phyloP scores from a whole-genome alignment of 2,113 vertebrate species.

The Sceloporus undulatus region DNA sequence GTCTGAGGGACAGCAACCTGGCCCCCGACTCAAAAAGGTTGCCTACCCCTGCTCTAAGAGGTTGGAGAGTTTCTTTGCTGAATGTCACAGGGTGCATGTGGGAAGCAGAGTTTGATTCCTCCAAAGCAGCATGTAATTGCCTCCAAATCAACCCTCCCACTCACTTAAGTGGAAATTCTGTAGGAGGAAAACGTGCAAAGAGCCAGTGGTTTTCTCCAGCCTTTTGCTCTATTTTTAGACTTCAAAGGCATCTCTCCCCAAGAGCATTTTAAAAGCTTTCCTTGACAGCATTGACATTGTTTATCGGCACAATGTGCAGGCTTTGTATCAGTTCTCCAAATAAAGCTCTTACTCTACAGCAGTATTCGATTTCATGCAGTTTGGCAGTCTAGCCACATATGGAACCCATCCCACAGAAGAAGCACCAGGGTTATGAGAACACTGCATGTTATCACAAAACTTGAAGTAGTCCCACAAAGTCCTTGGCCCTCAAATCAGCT shows the following conservation, averaged over 20 bases:
- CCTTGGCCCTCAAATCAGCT: constrained; percentile 10
- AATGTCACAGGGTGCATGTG: background rate
- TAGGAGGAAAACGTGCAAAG: background rate
- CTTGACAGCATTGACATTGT: constrained; percentile 1
- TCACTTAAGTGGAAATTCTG: rapidly evolving
- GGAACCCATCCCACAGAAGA: background rate
- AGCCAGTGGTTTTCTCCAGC: background rate
- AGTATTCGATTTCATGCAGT: background rate
- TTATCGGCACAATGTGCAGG: background rate
- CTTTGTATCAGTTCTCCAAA: background rate
- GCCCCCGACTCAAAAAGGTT: too few species aligned
- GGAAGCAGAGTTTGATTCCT: background rate
- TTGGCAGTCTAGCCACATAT: background rate
- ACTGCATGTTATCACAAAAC: background rate
- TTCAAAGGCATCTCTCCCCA: constrained; percentile 2
- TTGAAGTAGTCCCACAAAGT: constrained; percentile 1
- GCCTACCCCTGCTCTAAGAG: too few species aligned
- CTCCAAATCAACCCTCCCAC: background rate
- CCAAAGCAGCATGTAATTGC: constrained; percentile 18
- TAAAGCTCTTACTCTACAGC: constrained; percentile 12
- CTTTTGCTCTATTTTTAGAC: constrained; percentile 8
- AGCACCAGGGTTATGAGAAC: background rate
- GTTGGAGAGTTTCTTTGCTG: background rate
- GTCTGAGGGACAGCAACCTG: too few species aligned
- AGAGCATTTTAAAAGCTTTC: constrained; percentile 30